Evolutionary conservation across 2,888 invertebrate genomes (phyloP).

Genomic region (Drosophila anceps): DNA sequence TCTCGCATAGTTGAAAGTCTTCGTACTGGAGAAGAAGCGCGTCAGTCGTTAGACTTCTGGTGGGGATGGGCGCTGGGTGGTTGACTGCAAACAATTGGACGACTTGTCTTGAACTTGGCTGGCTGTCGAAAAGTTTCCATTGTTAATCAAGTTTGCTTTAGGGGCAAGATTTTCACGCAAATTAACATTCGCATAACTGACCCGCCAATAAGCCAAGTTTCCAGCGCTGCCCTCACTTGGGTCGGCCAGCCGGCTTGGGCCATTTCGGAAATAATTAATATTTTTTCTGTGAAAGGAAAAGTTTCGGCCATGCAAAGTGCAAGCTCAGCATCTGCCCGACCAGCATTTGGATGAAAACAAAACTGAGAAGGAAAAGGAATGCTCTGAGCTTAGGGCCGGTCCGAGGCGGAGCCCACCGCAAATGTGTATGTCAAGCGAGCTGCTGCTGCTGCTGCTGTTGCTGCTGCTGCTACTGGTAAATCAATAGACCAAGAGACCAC

Average conservation of each 20-base stretch:
- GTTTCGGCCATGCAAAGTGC: conserved; percentile 26
- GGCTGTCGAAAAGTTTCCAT: conserved; percentile 57
- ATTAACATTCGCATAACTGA: conserved; percentile 58
- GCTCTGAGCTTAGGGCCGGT: neutral
- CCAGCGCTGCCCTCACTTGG: neutral
- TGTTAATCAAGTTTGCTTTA: conserved; percentile 68
- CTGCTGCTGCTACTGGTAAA: conserved; percentile 9
- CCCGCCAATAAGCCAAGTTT: conserved; percentile 20
- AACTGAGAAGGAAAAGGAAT: neutral
- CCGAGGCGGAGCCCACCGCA: neutral
- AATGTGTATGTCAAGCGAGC: neutral
- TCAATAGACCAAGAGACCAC: conserved; percentile 8
- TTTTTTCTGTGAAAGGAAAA: conserved; percentile 29
- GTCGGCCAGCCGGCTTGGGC: conserved; percentile 13
- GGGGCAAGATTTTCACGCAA: conserved; percentile 56
- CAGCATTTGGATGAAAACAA: conserved; percentile 9
- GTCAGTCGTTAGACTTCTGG: conserved; percentile 10
- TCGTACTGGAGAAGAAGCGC: neutral
- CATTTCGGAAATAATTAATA: conserved; percentile 60
- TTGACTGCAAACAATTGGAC: conserved; percentile 55
- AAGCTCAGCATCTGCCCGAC: conserved; percentile 21
- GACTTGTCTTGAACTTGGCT: conserved; percentile 57
- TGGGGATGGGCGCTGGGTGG: neutral
- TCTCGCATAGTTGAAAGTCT: conserved; percentile 39
- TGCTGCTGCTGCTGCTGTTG: neutral